A percentile compares a stretch with the other conserved stretches of the same genome.
Evolutionary conservation across 2,113 vertebrate species (phyloP).

Genomic region (Penelope pileata): DNA sequence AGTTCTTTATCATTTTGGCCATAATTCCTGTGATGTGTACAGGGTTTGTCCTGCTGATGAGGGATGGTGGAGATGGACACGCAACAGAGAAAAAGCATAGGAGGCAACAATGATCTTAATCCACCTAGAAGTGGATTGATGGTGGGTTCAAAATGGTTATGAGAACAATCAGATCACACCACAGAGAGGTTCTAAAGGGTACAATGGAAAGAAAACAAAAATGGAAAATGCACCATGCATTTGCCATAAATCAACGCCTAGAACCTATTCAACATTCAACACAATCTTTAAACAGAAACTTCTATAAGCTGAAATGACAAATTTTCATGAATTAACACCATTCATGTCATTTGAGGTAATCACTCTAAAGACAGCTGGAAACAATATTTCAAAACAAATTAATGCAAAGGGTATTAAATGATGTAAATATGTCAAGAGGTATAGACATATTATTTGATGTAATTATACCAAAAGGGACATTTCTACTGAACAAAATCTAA

Average conservation of each 20-base stretch:
- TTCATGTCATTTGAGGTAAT: neutral
- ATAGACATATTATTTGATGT: neutral
- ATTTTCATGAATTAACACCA: neutral
- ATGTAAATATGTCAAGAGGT: neutral
- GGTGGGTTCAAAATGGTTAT: neutral
- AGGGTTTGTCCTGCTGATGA: neutral
- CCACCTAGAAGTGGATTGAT: neutral
- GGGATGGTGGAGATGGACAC: neutral
- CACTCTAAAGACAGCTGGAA: neutral
- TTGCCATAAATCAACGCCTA: neutral
- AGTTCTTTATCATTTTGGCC: neutral
- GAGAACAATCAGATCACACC: neutral
- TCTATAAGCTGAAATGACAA: neutral
- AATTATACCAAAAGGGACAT: neutral
- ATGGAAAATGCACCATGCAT: neutral
- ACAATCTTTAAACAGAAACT: neutral
- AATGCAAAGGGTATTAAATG: neutral
- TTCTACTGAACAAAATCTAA: neutral
- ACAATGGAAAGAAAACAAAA: neutral
- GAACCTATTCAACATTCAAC: neutral
- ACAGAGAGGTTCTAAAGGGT: neutral
- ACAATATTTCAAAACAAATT: conserved; percentile 30
- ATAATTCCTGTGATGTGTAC: neutral
- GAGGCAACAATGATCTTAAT: neutral
- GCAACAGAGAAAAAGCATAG: neutral